Conservation (phyloP, 2,113 vertebrate species). For the Charadrius vociferus region DNA sequence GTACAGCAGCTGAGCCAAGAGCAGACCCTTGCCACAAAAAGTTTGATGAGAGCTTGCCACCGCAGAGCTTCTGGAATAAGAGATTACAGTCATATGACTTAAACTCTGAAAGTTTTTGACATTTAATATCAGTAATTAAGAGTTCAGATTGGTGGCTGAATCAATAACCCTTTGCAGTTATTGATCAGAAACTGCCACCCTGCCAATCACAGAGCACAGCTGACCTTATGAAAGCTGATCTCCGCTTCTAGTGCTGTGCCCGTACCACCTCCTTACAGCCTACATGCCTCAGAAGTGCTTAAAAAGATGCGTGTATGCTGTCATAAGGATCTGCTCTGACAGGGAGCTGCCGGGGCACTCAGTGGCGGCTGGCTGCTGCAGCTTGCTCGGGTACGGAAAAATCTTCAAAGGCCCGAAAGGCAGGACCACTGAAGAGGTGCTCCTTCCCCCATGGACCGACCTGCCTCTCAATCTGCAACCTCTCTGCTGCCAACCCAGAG, state of each 20-base stretch:
- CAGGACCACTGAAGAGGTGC: too few relatives aligned
- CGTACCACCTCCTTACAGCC: not conserved
- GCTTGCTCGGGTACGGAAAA: too few relatives aligned
- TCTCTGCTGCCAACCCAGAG: not conserved
- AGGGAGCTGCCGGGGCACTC: too few relatives aligned
- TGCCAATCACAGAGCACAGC: conserved; percentile 26
- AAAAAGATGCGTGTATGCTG: too few relatives aligned
- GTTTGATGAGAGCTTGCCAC: not conserved
- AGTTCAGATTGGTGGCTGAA: conserved; percentile 55
- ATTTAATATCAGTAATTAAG: conserved; percentile 75
- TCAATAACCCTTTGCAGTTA: conserved; percentile 67
- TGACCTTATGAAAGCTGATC: conserved; percentile 22
- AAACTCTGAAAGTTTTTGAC: conserved; percentile 56
- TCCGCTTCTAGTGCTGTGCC: not conserved
- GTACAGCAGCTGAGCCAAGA: not conserved
- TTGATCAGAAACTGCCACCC: conserved; percentile 41
- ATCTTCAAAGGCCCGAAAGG: too few relatives aligned
- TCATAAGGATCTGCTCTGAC: too few relatives aligned
- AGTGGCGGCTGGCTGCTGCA: too few relatives aligned
- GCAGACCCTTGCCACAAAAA: not conserved
- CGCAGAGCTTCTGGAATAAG: not conserved
- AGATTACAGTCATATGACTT: conserved; percentile 17
- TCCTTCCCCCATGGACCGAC: fast-evolving
- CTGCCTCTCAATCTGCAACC: not conserved
- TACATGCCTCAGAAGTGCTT: not conserved